Evolutionary conservation across 2,113 vertebrate genomes (phyloP), one percentile per base, ranked within the genome.

Genomic region (Charina bottae): DNA sequence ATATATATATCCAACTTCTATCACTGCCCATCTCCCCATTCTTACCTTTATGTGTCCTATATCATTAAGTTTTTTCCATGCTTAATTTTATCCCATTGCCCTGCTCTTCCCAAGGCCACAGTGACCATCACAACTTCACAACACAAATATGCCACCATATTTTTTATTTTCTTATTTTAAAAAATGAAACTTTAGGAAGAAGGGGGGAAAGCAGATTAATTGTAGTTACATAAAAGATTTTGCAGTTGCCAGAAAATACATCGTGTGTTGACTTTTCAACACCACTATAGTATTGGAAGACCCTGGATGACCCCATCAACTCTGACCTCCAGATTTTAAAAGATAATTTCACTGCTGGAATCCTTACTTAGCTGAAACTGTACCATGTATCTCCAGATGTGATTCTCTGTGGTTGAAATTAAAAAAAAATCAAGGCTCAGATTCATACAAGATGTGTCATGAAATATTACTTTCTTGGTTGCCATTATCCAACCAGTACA

Each of bases 401-500:
- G 54, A 33, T 0, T 33, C 55, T 46, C 17, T n/a, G 37, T 78
- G 33, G n/a, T 78, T 17, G 37, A 78, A 78, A 78, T 78, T 37
- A 49, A 37, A 78, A 78, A n/a, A 89, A 26, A 5, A 9, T 0
- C 10, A 89, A 4, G n/a, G 87, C 56, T 64, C 28, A 78, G 19
- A 56, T 13, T 2, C 5, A 56, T 91, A 93, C 11, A 62, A 46
- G 84, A 26, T 88, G 85, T 85, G 2, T 19, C n/a, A 91, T 86
- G 93, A 58, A 89, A 90, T 62, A 72, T 1, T 90, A 49, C 12
- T 58, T 90, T 68, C n/a, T 88, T 64, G 5, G 58, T 64, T 86
- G 46, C 24, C 85, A 68, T 54, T 55, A 64, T 64, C 33, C 11
- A 55, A 91, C 83, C 24, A 60, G 0, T 60, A 59, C 4, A 64